A percentile compares a stretch with the other conserved stretches of the same genome.
These are phyloP conservation scores for Phymastichus coffea DNA, from an alignment of 1,140 invertebrate genomes.

Conservation along the genomic window DNA sequence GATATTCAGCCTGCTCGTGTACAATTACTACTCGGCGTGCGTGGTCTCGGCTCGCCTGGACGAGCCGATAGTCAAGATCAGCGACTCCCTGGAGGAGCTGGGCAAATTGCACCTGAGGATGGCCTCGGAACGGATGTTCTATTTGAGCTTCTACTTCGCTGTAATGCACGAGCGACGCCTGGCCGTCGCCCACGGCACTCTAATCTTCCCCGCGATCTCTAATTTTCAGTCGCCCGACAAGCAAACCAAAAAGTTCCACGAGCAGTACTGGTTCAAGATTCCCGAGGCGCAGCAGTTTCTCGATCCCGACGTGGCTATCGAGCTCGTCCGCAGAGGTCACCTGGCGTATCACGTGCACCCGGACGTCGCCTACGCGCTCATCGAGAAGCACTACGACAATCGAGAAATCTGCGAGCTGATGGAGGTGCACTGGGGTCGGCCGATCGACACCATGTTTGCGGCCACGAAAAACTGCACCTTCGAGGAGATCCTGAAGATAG, in stretches of 20 bases:
- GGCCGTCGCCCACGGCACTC: too few species aligned
- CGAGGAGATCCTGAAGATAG: slow-evolving; percentile 26
- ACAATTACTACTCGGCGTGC: slow-evolving; percentile 48
- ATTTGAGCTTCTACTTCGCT: slow-evolving; percentile 42
- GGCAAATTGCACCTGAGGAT: slow-evolving; percentile 39
- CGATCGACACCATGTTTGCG: slow-evolving; percentile 16
- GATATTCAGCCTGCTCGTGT: slow-evolving; percentile 43
- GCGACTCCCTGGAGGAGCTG: slow-evolving; percentile 44
- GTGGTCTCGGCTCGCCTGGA: slow-evolving; percentile 47
- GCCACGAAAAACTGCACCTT: slow-evolving; percentile 29
- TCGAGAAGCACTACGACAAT: slow-evolving; percentile 31
- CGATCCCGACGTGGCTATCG: slow-evolving; percentile 20
- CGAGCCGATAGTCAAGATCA: slow-evolving; percentile 47
- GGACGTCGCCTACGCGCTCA: slow-evolving; percentile 28
- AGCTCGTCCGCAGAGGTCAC: neutral
- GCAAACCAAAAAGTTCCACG: slow-evolving; percentile 20
- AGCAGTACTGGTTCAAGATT: slow-evolving; percentile 21
- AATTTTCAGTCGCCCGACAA: slow-evolving; percentile 11
- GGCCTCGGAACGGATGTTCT: slow-evolving; percentile 40
- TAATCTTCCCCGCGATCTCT: too few species aligned
- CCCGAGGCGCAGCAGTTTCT: slow-evolving; percentile 26
- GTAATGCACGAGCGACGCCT: too few species aligned
- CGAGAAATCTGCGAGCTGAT: slow-evolving; percentile 32
- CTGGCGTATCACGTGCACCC: slow-evolving; percentile 29
- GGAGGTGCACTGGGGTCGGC: slow-evolving; percentile 22